Conservation (phyloP, 2,888 invertebrate genomes). For the Onthophagus sagittarius region DNA sequence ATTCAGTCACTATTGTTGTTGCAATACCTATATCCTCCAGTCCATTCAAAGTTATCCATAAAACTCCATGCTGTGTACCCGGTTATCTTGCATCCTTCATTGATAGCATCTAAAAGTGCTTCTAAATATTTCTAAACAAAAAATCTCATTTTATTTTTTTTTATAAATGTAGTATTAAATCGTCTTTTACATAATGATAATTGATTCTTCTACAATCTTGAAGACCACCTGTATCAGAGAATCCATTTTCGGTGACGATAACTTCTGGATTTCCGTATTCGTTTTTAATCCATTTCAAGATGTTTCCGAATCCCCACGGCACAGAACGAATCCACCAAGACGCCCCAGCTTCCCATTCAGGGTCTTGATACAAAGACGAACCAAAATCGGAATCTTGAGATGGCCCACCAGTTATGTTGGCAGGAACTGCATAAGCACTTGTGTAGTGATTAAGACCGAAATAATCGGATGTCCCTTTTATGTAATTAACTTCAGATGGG, state of each 20-base stretch:
- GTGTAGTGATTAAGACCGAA: conserved; percentile 39
- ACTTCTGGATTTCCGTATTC: conserved; percentile 57
- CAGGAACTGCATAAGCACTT: not conserved
- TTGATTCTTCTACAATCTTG: conserved; percentile 50
- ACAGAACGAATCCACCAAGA: conserved; percentile 41
- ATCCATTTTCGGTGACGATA: conserved; percentile 62
- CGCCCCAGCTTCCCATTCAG: conserved; percentile 10
- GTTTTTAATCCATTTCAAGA: conserved; percentile 59
- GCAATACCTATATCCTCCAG: conserved; percentile 60
- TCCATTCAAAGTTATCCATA: conserved; percentile 81
- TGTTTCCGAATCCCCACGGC: conserved; percentile 62
- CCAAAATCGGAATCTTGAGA: conserved; percentile 37
- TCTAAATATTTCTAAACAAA: conserved; percentile 44
- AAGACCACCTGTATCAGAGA: conserved; percentile 33
- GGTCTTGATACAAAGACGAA: not conserved
- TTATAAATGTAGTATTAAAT: not conserved
- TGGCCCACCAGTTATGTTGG: conserved; percentile 43
- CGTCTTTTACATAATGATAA: conserved; percentile 34
- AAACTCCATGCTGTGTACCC: conserved; percentile 77
- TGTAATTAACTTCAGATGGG: conserved; percentile 54
- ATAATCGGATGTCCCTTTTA: conserved; percentile 64
- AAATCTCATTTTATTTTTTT: conserved; percentile 8
- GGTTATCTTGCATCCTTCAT: conserved; percentile 57
- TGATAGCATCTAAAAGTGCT: conserved; percentile 50
- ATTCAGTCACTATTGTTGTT: not conserved